Evolutionary conservation across 2,113 vertebrate species (phyloP).

Genomic region (Corythornis cristatus): DNA sequence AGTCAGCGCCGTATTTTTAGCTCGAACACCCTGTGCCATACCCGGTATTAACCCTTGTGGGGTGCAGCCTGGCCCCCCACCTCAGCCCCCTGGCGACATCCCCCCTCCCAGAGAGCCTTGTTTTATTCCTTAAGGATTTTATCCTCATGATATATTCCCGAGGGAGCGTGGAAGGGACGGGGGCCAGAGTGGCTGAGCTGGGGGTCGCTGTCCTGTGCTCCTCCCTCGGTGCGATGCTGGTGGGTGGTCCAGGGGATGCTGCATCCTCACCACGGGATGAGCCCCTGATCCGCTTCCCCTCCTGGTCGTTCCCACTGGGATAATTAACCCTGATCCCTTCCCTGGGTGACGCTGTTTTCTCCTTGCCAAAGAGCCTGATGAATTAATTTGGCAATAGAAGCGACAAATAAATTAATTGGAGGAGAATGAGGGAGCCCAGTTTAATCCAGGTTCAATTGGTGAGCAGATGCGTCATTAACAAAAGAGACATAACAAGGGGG

Average conservation of each 20-base stretch:
- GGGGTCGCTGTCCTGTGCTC: too few relatives aligned
- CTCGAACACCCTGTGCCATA: constrained; percentile 3
- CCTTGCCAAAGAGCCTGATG: constrained; percentile 4
- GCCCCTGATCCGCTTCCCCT: neutral
- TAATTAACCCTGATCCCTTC: constrained; percentile 1
- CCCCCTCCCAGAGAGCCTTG: neutral
- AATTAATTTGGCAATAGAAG: constrained; percentile 44
- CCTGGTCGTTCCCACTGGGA: neutral
- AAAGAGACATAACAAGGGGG: neutral
- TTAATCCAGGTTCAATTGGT: constrained; percentile 21
- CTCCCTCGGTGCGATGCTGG: neutral
- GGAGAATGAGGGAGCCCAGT: neutral
- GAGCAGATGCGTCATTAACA: neutral
- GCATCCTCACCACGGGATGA: neutral
- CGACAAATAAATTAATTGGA: constrained; percentile 13
- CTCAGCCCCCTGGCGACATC: neutral
- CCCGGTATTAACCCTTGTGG: neutral
- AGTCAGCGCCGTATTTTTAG: constrained; percentile 73
- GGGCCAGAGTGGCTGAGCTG: neutral
- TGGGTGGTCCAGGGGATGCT: neutral
- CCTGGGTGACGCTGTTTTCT: neutral
- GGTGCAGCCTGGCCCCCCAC: neutral
- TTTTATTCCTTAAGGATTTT: neutral
- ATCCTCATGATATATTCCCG: neutral
- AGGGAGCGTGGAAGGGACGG: neutral